Evolutionary conservation across 2,888 invertebrate genomes (phyloP), one percentile per base, ranked within the genome.

Genomic region (Dasysyrphus albostriatus): DNA sequence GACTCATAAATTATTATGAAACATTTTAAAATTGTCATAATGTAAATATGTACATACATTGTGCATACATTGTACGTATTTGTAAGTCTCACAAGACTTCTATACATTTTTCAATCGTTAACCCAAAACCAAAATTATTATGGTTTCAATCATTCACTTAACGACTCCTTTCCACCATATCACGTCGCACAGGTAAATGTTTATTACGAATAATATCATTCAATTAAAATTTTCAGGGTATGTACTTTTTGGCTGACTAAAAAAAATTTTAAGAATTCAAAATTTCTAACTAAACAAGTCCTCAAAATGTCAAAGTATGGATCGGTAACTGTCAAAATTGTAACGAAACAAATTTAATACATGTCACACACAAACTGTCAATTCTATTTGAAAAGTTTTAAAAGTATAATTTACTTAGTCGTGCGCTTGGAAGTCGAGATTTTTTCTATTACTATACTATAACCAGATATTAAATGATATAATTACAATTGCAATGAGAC

Each of bases 281-380:
- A 5, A 12, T 39, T 4, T 7, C 8, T 0, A 16, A 10, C 58
- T 16, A 10, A 32, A 44, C 58, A 8, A 44, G 84, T 44, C 72
- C 72, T 72, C 72, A 67, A 81, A 84, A 72, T 76, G 76, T 76
- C 84, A 80, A 49, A 77, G 29, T 19, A 54, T 14, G 58, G 78
- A 78, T 67, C 54, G 6, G 54, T 10, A 63, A 10, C 79, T 80
- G 83, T 80, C 83, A 75, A 75, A 80, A 75, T 63, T 54, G 47
- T 19, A 49, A 16, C 24, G 42, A 47, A 69, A 19, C 24, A 34
- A 75, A 83, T 74, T 78, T 61, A 69, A 56, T 79, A 74, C 32
- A 54, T 24, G 51, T 1, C 7, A 39, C 37, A 39, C 9, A 14
- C 3, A 7, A 32, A 47, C 47, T 69, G 73, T 67, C 73, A 77